phyloP scores from a whole-genome alignment of 1,140 invertebrate species.

The Cydia strobilella region DNA sequence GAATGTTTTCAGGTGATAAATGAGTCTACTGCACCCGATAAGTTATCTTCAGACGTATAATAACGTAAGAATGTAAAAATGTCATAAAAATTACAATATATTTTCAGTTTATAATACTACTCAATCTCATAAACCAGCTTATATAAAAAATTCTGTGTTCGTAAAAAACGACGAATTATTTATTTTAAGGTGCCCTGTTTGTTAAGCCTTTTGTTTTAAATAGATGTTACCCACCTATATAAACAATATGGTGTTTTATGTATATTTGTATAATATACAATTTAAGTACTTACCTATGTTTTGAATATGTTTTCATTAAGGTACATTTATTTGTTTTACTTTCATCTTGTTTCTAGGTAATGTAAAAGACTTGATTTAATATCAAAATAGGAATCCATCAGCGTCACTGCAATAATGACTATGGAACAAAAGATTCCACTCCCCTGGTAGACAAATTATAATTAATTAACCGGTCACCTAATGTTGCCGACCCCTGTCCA shows the following conservation, averaged over 20 bases:
- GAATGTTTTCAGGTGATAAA: constrained; percentile 6
- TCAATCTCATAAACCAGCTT: no score
- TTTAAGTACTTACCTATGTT: no score
- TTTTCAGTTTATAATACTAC: not conserved
- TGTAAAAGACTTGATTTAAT: not conserved
- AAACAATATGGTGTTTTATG: no score
- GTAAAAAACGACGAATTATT: no score
- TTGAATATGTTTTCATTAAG: not conserved
- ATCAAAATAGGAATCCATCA: constrained; percentile 15
- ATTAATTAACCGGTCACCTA: constrained; percentile 32
- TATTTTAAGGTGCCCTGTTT: no score
- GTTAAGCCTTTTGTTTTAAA: no score
- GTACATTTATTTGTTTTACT: not conserved
- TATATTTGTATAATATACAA: no score
- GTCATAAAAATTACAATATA: not conserved
- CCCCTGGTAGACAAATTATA: constrained; percentile 29
- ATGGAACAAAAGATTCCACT: constrained; percentile 18
- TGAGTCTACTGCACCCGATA: not conserved
- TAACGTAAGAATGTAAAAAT: not conserved
- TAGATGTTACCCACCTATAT: no score
- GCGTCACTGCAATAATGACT: constrained; percentile 8
- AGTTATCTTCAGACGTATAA: not conserved
- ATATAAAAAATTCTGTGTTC: no score
- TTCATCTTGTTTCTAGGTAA: not conserved
- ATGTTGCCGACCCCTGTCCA: constrained; percentile 32